phyloP scores from a whole-genome alignment of 2,888 invertebrate species.

The Atherix ibis region DNA sequence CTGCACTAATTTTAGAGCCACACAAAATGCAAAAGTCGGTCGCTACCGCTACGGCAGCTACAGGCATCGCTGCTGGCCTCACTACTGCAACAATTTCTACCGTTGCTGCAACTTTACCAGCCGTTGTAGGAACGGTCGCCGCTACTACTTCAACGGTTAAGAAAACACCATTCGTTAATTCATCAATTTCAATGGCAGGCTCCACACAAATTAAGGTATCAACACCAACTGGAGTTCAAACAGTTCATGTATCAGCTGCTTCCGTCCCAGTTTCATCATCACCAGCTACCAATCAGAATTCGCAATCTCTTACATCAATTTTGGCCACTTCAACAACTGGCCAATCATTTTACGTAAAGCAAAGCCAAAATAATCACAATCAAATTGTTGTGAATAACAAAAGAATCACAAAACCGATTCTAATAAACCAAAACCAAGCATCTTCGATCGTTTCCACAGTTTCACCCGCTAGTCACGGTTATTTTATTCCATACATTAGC shows the following conservation, averaged over 20 bases:
- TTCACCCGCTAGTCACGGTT: slow-evolving; percentile 14
- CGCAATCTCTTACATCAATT: slow-evolving; percentile 8
- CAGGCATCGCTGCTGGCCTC: too few relatives aligned
- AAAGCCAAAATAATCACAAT: slow-evolving; percentile 8
- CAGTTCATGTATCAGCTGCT: slow-evolving; percentile 26
- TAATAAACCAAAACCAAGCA: slow-evolving; percentile 11
- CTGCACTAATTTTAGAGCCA: slow-evolving; percentile 8
- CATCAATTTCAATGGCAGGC: slow-evolving; percentile 4
- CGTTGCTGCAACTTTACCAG: too few relatives aligned
- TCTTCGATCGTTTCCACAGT: slow-evolving; percentile 10
- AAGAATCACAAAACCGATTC: slow-evolving; percentile 10
- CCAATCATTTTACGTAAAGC: slow-evolving; percentile 10
- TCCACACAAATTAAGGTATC: slow-evolving; percentile 18
- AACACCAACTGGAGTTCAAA: slow-evolving; percentile 27
- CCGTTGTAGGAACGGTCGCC: too few relatives aligned
- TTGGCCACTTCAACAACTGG: slow-evolving; percentile 6
- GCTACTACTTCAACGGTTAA: slow-evolving; percentile 5
- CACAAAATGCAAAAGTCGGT: slow-evolving; percentile 9
- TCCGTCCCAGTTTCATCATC: slow-evolving; percentile 12
- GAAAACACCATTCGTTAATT: slow-evolving; percentile 4
- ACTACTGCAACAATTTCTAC: too few relatives aligned
- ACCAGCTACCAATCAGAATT: slow-evolving; percentile 7
- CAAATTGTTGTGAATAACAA: slow-evolving; percentile 11
- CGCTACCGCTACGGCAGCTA: too few relatives aligned
- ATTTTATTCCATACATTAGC: slow-evolving; percentile 18